A percentile compares a stretch with the other conserved stretches of the same genome.
These are phyloP conservation scores for Adelphocoris suturalis DNA, from an alignment of 2,888 invertebrate species.

Conservation along the genomic window DNA sequence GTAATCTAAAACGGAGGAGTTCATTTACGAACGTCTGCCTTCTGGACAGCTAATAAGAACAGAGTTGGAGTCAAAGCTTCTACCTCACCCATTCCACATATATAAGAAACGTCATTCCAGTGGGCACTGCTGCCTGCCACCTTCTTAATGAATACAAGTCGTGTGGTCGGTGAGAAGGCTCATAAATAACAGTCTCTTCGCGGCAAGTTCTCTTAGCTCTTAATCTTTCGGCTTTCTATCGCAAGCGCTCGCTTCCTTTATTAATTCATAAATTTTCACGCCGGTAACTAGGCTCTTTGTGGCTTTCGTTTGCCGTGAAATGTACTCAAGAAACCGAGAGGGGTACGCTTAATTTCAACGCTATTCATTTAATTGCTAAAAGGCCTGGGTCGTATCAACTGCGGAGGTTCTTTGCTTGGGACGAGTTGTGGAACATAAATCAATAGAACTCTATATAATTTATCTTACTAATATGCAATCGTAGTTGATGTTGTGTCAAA, in stretches of 20 bases:
- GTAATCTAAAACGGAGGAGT: too few relatives aligned
- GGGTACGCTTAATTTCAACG: background rate
- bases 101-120: background rate
- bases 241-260: constrained; percentile 24
- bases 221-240: constrained; percentile 19
- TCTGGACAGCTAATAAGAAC: too few relatives aligned
- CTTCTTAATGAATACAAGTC: constrained; percentile 15
- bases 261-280: constrained; percentile 4
- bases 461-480: too few relatives aligned
- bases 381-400: background rate
- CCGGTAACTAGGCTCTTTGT: background rate
- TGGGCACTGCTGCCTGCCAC: background rate
- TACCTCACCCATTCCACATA: background rate
- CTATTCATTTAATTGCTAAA: background rate
- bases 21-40: too few relatives aligned
- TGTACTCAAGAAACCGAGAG: background rate
- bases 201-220: background rate
- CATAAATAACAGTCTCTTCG: constrained; percentile 33
- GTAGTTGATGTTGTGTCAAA: too few relatives aligned
- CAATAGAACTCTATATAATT: too few relatives aligned
- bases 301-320: background rate
- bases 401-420: too few relatives aligned
- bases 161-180: constrained; percentile 2
- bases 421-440: too few relatives aligned
- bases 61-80: too few relatives aligned